Conservation (phyloP, 2,113 vertebrate genomes). For the Gymnocephalus cernua region DNA sequence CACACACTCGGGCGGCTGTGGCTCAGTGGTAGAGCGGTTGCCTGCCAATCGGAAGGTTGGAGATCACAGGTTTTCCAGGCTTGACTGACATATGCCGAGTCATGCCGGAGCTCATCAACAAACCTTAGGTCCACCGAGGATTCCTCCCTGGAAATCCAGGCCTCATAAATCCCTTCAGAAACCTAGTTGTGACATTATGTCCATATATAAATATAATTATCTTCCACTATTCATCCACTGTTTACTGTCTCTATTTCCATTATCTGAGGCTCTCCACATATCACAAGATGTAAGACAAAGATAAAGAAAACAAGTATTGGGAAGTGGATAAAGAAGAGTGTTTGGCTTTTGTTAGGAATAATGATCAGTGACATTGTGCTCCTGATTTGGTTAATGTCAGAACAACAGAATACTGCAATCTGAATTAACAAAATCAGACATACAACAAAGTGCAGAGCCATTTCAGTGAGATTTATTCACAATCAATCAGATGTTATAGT, state of each 20-base stretch:
- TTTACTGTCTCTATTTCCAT: not conserved
- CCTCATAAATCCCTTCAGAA: not conserved
- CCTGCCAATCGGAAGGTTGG: too few species aligned
- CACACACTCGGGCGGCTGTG: too few species aligned
- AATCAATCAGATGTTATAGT: conserved; percentile 32
- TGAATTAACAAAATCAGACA: conserved; percentile 25
- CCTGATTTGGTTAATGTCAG: conserved; percentile 26
- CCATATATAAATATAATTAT: not conserved
- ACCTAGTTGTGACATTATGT: too few species aligned
- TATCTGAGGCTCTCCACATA: not conserved
- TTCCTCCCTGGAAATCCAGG: not conserved
- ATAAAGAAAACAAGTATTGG: not conserved
- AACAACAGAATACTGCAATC: not conserved
- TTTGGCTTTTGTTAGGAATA: conserved; percentile 36
- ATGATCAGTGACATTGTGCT: conserved; percentile 19
- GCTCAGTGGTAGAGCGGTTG: too few species aligned
- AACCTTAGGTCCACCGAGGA: not conserved
- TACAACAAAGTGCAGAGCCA: conserved; percentile 18
- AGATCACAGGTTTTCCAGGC: too few species aligned
- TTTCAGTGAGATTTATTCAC: conserved; percentile 47
- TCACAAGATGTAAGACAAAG: conserved; percentile 9
- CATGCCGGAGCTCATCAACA: not conserved
- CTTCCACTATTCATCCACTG: not conserved
- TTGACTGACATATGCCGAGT: not conserved
- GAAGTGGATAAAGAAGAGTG: conserved; percentile 6